Base-by-base conservation (phyloP, 2,888 invertebrate species). In the Eilema caniola region DNA sequence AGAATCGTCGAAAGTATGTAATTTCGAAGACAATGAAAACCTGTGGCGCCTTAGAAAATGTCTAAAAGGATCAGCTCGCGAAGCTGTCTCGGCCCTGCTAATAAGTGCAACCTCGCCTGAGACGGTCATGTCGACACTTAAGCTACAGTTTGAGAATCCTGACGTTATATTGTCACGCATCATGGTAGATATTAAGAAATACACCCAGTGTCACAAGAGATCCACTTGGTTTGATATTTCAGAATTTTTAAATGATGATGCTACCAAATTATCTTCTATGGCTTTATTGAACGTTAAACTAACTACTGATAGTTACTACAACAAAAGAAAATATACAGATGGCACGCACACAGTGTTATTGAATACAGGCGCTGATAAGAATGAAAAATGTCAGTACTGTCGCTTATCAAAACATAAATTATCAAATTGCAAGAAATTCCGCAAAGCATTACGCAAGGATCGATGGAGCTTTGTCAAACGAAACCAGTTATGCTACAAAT, bases 361-460 rank as follows among this genome's bases (percentile, higher is more conserved):
- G 37, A 47, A 47, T 47, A 33, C n/a, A n/a, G n/a, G n/a, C n/a
- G n/a, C n/a, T n/a, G n/a, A n/a, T n/a, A n/a, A 62, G 11, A 62
- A 57, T 12, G 16, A 65, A 12, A 72, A 77, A 56, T 78, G 73
- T 37, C 24, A 53, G 14, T 75, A 62, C 31, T 77, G 76, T 31
- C 74, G 67, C 20, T 24, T 63, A 23, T n/a, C 67, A 3, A 61
- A 67, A 47, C 79, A 78, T 57, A 73, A 65, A 33, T 31, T 74
- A 10, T 3, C 59, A 24, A 70, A 74, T 2, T 81, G 79, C 47
- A 79, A 73, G 62, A 59, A 60, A 28, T 82, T 82, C 61, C 71
- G 71, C 69, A 77, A 72, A 23, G 66, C 81, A 28, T 20, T 81
- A 37, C 73, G 79, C 12, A 81, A 80, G 67, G 72, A 71, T 31